These are phyloP conservation scores for Florisuga fusca DNA, from an alignment of 2,797 vertebrate genomes.

Conservation along the genomic window DNA sequence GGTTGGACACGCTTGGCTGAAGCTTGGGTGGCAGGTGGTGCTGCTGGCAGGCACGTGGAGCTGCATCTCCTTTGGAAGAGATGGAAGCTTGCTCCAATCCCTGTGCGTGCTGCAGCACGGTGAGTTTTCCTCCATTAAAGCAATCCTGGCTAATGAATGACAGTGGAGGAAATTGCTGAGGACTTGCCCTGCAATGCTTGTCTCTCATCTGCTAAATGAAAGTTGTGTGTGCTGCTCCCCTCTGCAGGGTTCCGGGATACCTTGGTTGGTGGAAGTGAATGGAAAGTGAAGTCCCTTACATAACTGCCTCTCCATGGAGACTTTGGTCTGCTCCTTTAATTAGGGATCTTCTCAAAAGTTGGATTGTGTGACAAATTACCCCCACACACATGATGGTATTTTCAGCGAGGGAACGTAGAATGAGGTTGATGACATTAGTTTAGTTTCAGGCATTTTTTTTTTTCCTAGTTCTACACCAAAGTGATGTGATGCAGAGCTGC, in stretches of 20 bases:
- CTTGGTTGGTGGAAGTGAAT: neutral
- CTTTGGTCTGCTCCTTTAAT: constrained; percentile 9
- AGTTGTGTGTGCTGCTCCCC: neutral
- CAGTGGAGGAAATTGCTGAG: neutral
- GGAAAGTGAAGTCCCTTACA: constrained; percentile 15
- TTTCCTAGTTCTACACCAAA: neutral
- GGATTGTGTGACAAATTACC: constrained; percentile 18
- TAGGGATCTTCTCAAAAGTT: constrained; percentile 50
- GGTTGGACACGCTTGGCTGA: neutral
- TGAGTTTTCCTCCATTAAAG: neutral
- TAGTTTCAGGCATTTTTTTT: neutral
- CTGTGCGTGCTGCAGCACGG: accelerated
- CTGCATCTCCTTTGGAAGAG: accelerated
- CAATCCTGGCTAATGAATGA: neutral
- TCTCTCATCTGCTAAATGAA: neutral
- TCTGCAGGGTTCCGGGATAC: neutral
- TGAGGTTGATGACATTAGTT: neutral
- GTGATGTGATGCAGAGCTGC: neutral
- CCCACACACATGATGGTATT: neutral
- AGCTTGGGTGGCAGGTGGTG: neutral
- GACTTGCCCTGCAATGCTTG: neutral
- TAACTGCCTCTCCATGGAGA: constrained; percentile 27
- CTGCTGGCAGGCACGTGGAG: accelerated
- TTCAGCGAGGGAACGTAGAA: constrained; percentile 4
- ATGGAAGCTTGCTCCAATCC: accelerated